Evolutionary conservation across 2,797 vertebrate genomes (phyloP).

Genomic region (Mormyrus hasselquistii): DNA sequence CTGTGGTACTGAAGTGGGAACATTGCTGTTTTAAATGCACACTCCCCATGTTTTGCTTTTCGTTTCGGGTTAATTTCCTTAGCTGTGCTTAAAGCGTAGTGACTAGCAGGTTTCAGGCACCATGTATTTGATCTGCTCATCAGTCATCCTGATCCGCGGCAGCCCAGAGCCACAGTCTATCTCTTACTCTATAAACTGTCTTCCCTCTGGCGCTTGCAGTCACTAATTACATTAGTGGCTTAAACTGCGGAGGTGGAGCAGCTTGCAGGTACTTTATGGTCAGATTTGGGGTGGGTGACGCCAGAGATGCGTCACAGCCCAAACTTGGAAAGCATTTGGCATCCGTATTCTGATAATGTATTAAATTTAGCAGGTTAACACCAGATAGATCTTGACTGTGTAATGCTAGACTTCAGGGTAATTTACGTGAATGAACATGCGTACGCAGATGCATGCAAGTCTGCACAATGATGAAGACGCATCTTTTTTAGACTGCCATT

Average conservation of each 20-base stretch:
- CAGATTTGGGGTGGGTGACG: not conserved
- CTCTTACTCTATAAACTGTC: not conserved
- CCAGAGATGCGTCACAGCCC: not conserved
- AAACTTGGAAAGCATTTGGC: not conserved
- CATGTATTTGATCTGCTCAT: not conserved
- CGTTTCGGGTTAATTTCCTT: not conserved
- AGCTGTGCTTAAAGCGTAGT: not conserved
- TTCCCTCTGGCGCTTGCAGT: not conserved
- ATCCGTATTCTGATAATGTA: not conserved
- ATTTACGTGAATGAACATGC: not conserved
- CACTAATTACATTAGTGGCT: not conserved
- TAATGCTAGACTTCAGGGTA: not conserved
- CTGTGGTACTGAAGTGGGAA: not conserved
- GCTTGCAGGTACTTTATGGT: not conserved
- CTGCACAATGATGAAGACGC: not conserved
- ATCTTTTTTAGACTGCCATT: not conserved
- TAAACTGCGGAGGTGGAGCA: not conserved
- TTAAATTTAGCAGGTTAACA: not conserved
- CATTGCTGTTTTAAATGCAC: not conserved
- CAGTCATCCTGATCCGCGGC: not conserved
- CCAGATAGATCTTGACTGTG: not conserved
- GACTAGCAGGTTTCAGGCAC: not conserved
- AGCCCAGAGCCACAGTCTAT: not conserved
- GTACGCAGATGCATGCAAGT: not conserved
- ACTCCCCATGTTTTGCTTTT: not conserved